phyloP scores from a whole-genome alignment of 2,797 vertebrate species.

The Lutjanus campechanus region DNA sequence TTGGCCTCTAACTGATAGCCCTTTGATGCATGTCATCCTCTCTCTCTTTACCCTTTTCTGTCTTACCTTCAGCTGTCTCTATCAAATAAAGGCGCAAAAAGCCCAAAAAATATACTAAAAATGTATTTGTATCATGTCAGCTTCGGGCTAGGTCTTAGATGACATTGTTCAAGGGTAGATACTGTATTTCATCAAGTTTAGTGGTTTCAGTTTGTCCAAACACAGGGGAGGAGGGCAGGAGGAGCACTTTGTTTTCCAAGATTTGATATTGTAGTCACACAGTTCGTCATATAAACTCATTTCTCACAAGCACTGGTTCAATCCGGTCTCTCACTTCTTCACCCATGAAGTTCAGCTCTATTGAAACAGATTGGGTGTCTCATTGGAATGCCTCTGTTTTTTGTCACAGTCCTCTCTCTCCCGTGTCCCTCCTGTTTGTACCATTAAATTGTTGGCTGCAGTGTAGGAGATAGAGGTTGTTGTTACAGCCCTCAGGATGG shows the following conservation, averaged over 20 bases:
- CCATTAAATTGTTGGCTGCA: constrained; percentile 12
- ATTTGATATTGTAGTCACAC: background rate
- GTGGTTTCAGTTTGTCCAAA: background rate
- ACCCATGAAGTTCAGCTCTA: constrained; percentile 31
- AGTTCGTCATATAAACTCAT: background rate
- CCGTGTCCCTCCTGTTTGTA: constrained; percentile 45
- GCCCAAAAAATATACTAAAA: no score
- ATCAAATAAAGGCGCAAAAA: no score
- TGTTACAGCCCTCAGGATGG: constrained; percentile 67
- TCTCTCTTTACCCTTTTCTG: no score
- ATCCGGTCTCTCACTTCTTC: constrained; percentile 3
- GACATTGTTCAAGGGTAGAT: background rate
- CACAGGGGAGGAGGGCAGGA: background rate
- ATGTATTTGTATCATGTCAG: constrained; percentile 13
- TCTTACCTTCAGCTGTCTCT: no score
- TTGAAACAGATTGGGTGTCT: constrained; percentile 55
- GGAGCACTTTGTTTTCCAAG: background rate
- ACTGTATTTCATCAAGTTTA: background rate
- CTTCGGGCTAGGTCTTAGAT: background rate
- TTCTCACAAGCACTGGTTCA: background rate
- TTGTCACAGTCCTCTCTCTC: background rate
- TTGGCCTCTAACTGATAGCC: no score
- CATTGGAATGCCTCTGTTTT: constrained; percentile 26
- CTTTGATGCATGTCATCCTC: no score
- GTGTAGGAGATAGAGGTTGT: constrained; percentile 36